A percentile compares a stretch with the other conserved stretches of the same genome.
phyloP scores from a whole-genome alignment of 2,797 vertebrate species.

The Avahi laniger region DNA sequence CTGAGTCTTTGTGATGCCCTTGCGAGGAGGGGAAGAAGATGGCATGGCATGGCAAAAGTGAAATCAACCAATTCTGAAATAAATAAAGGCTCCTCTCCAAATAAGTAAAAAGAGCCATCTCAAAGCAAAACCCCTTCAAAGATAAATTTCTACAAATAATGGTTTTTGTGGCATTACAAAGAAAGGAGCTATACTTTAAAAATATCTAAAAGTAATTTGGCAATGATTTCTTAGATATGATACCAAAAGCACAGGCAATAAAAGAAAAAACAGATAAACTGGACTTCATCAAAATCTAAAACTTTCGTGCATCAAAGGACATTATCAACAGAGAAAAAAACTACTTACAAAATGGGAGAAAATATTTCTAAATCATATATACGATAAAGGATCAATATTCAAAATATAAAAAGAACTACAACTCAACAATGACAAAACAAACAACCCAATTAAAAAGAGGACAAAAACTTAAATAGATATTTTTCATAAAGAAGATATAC shows the following conservation, averaged over 20 bases:
- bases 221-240: not conserved
- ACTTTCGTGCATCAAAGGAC: not conserved
- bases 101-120: not conserved
- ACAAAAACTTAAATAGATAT: not conserved
- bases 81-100: not conserved
- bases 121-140: constrained; percentile 21
- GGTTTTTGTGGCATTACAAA: not conserved
- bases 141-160: not conserved
- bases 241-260: not conserved
- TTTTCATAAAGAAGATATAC: not conserved
- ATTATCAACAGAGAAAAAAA: not conserved
- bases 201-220: not conserved
- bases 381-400: not conserved
- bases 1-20: not conserved
- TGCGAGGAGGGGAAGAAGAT: not conserved
- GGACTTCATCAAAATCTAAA: not conserved
- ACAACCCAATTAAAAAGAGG: not conserved
- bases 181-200: not conserved
- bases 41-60: not conserved
- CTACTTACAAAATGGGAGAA: not conserved
- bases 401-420: not conserved
- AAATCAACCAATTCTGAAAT: constrained; percentile 24
- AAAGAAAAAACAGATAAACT: not conserved
- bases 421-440: not conserved
- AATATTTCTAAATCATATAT: not conserved